Base-by-base conservation (phyloP, 2,888 invertebrate species). In the Tridacna crocea region DNA sequence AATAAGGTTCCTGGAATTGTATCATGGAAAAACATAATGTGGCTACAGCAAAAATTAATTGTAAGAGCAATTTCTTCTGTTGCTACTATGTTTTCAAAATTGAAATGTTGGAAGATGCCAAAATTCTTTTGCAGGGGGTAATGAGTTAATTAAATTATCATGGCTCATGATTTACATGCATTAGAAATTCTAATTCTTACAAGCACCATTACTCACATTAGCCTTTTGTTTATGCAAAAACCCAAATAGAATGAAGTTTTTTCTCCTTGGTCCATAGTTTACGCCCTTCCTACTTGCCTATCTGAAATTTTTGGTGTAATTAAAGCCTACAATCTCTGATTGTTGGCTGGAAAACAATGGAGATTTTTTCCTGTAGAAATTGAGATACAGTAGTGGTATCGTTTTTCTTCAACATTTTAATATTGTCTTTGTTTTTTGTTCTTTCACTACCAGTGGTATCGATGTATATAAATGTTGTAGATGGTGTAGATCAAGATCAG, bases 191-290 rank as follows among this genome's bases (percentile, higher is more conserved):
- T 24, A 19, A 70, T 70, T 70, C 51, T 70, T 70, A 51, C 70
- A 51, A 70, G 70, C 70, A 70, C 51, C 70, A 70, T 70, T 70
- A 70, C 70, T 70, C 70, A 51, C 70, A 70, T 70, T 47, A 48
- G 51, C 48, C 48, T 70, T 70, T 70, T 70, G 70, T 70, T 70
- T 70, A 70, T 70, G n/a, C 48, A 17, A 66, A 26, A 36, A 36
- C n/a, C 17, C 48, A 24, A 12, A 51, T 12, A 51, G 51, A 70
- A 24, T 12, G 61, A 24, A 61, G 3, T 61, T 24, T 36, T 66
- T 70, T 70, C 51, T 70, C 24, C 26, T 24, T 70, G 15, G 24
- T 70, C 46, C 17, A 19, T 48, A 36, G 70, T 70, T 19, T 24
- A 70, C 70, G 70, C 70, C 70, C 55, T 70, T 27, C n/a, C 19